A percentile compares a stretch with the other conserved stretches of the same genome.
phyloP scores from a whole-genome alignment of 2,113 vertebrate species.

The Datnioides undecimradiatus region DNA sequence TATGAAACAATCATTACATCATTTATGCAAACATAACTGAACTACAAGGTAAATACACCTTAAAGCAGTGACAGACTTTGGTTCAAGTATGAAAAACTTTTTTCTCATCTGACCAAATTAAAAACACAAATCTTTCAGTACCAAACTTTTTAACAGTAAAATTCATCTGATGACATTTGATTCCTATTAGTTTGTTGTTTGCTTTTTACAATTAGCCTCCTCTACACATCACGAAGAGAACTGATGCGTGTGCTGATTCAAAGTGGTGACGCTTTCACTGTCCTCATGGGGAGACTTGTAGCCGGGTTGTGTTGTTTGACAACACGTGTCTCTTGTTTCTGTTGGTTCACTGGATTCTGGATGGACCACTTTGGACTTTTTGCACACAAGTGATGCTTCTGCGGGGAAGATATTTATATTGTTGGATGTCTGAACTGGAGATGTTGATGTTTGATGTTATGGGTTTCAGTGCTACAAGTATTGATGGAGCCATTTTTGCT shows the following conservation, averaged over 20 bases:
- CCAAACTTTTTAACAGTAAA: background rate
- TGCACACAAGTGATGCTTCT: background rate
- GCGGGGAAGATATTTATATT: background rate
- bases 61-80: background rate
- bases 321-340: constrained; percentile 38
- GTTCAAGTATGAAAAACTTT: background rate
- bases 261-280: constrained; percentile 49
- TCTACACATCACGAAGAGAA: background rate
- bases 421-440: background rate
- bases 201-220: background rate
- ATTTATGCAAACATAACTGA: background rate
- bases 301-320: constrained; percentile 11
- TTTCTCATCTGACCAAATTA: background rate
- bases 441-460: background rate
- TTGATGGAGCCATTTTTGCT: background rate
- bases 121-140: background rate
- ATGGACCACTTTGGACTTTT: background rate
- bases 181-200: constrained; percentile 8
- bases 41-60: background rate
- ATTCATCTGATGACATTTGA: background rate
- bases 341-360: constrained; percentile 11
- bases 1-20: background rate
- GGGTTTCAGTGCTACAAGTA: background rate
- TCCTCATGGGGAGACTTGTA: constrained; percentile 9
- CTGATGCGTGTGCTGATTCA: constrained; percentile 19